A percentile compares a stretch with the other conserved stretches of the same genome.
phyloP scores from a whole-genome alignment of 2,797 vertebrate species.

The Cheirogaleus major region DNA sequence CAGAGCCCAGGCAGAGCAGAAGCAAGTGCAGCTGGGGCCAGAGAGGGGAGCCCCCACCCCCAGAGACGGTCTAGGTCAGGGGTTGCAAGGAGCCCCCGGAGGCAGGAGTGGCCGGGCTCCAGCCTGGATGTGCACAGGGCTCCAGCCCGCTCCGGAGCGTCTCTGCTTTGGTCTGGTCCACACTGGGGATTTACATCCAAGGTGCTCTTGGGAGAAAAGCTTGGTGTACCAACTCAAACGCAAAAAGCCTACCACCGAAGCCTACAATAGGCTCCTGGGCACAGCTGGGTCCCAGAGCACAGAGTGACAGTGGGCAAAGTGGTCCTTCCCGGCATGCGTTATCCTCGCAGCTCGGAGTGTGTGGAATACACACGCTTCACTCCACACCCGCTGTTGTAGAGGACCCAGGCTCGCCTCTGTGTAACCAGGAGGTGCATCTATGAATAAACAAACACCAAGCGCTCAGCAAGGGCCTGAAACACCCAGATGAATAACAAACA shows the following conservation, averaged over 20 bases:
- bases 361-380: neutral
- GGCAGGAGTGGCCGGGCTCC: neutral
- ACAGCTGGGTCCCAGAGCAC: neutral
- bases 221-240: neutral
- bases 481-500: neutral
- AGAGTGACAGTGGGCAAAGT: fast-evolving
- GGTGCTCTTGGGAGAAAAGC: neutral
- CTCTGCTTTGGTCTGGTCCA: neutral
- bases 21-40: neutral
- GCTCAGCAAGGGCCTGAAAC: neutral
- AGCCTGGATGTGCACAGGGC: neutral
- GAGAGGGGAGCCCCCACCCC: no score
- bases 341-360: neutral
- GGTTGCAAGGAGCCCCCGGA: neutral
- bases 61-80: neutral
- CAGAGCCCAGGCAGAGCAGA: neutral
- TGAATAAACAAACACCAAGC: neutral
- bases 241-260: neutral
- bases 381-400: neutral
- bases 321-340: neutral
- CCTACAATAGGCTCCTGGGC: neutral
- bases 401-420: neutral
- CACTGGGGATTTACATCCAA: neutral
- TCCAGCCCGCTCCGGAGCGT: neutral
- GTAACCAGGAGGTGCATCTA: neutral